Evolutionary conservation across 2,888 invertebrate species (phyloP).

Genomic region (Drosophila flavopinicola): DNA sequence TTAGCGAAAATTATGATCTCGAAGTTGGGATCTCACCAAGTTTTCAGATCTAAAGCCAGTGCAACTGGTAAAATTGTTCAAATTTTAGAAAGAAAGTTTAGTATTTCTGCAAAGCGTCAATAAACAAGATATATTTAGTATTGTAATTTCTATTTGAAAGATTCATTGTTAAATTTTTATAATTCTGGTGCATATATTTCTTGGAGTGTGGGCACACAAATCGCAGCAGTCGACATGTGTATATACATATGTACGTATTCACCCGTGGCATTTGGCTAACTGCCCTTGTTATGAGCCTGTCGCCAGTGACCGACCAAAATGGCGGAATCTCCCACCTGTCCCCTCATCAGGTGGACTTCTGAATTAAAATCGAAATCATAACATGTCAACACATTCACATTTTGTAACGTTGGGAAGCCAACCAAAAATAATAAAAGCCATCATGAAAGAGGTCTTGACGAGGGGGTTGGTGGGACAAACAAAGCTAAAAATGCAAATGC

Average conservation of each 20-base stretch:
- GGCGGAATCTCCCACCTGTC: conserved; percentile 1
- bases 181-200: no score
- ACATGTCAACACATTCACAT: conserved; percentile 69
- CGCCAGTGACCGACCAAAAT: conserved; percentile 6
- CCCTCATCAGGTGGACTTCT: not conserved
- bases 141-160: no score
- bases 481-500: conserved; percentile 57
- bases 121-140: no score
- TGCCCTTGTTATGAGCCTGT: not conserved
- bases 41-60: no score
- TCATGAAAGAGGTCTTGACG: not conserved
- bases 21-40: no score
- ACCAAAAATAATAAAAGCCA: conserved; percentile 60
- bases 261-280: conserved; percentile 2
- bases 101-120: no score
- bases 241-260: not conserved
- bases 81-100: no score
- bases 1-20: no score
- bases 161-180: no score
- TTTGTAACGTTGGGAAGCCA: conserved; percentile 62
- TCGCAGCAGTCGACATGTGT: not conserved
- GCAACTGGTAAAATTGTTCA: no score
- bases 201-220: not conserved
- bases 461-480: conserved; percentile 14
- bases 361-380: conserved; percentile 71